Conservation (phyloP, 2,113 vertebrate species). For the Eidolon helvum region DNA sequence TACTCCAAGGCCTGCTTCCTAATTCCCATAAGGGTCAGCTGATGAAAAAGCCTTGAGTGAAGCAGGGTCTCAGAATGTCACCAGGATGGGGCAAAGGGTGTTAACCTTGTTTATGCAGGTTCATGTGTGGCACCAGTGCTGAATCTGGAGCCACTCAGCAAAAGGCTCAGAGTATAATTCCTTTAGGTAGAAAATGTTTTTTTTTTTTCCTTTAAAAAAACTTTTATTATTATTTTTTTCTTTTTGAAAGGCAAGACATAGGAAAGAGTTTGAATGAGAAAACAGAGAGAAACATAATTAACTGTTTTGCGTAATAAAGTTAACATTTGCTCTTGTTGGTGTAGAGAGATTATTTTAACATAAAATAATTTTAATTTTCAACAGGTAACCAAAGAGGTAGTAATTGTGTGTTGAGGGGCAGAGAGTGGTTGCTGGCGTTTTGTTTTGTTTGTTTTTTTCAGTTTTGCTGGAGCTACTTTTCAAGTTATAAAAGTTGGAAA, state of each 20-base stretch:
- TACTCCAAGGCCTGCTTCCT: no score
- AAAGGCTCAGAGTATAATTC: not conserved
- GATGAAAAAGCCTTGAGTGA: no score
- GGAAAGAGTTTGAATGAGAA: not conserved
- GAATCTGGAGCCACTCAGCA: no score
- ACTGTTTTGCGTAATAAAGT: not conserved
- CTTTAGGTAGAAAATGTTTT: not conserved
- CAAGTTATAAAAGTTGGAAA: not conserved
- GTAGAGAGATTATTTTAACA: not conserved
- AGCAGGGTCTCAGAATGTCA: no score
- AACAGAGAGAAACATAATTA: not conserved
- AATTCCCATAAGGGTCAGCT: no score
- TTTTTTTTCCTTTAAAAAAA: not conserved
- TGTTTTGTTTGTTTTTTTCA: not conserved
- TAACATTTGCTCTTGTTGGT: not conserved
- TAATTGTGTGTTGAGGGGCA: not conserved
- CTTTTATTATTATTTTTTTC: not conserved
- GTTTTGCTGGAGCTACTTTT: not conserved
- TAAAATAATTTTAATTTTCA: slow-evolving; percentile 25
- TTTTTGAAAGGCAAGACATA: not conserved
- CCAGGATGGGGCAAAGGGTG: no score
- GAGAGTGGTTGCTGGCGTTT: not conserved
- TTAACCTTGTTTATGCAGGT: no score
- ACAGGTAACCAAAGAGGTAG: not conserved
- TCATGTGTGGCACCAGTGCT: no score